Base-by-base conservation (phyloP, 2,888 invertebrate species). In the Coecobrya sp. region DNA sequence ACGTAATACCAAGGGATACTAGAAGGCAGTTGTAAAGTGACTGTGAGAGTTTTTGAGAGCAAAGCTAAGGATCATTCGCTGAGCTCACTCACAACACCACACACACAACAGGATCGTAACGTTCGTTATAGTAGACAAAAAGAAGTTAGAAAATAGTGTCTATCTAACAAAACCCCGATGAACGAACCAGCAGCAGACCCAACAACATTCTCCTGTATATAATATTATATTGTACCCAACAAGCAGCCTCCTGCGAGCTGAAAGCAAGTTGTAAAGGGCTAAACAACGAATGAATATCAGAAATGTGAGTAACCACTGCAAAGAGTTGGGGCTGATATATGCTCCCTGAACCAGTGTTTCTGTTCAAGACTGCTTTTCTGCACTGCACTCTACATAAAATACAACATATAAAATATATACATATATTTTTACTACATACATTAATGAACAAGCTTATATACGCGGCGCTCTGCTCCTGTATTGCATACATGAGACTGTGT, bases 1-100 rank as follows among this genome's bases (percentile, higher is more conserved):
- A 92, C 62, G 86, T 79, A 59, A 55, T 52, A 76, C 82, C 49
- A 92, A 92, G 92, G 92, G 91, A 91, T 91, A 91, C 55, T 81
- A 52, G 62, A 45, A 49, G 36, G 25, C 25, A 73, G 59, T 55
- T 65, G 81, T 81, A 84, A 85, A 90, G 68, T 86, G 76, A 90
- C 86, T 91, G 62, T 55, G 89, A 85, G 81, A 79, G 81, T 30
- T 85, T 84, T 55, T 76, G 65, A 90, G 86, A 91, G 86, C 86
- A 73, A 55, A 86, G 86, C 68, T 52, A 70, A 73, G 70, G 86
- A 68, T 84, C 84, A 84, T 84, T 84, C 84, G 82, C 30, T 22
- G 42, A 59, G 82, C 59, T 45, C 59, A 45, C 84, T 84, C 81
- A 65, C n/a, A n/a, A n/a, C n/a, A n/a, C n/a, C 81, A 59, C 82